Percentiles rank a stretch among this genome's conserved stretches.
Evolutionary conservation across 2,888 invertebrate genomes (phyloP).

Genomic region (Nebria brevicollis): DNA sequence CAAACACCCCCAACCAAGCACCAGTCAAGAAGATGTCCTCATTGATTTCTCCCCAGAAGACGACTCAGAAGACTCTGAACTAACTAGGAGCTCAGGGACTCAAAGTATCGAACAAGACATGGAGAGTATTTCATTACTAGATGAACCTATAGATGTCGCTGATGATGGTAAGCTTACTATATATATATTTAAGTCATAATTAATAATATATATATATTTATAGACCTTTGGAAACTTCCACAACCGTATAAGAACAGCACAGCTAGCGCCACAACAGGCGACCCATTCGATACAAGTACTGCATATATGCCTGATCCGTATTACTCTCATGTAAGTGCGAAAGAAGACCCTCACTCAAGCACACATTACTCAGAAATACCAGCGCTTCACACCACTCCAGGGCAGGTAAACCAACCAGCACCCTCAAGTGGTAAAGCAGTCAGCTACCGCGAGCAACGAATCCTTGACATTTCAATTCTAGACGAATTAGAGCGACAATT

Average conservation of each 20-base stretch:
- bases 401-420: no score
- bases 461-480: no score
- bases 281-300: slow-evolving; percentile 76
- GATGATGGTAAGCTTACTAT: slow-evolving; percentile 58
- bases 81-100: slow-evolving; percentile 38
- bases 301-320: slow-evolving; percentile 55
- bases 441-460: no score
- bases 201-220: not conserved
- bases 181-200: no score
- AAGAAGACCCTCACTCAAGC: slow-evolving; percentile 51
- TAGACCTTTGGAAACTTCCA: no score
- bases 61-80: not conserved
- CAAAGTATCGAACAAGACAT: slow-evolving; percentile 49
- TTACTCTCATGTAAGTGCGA: slow-evolving; percentile 60
- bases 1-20: not conserved
- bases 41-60: slow-evolving; percentile 79
- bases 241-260: slow-evolving; percentile 46
- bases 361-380: slow-evolving; percentile 58
- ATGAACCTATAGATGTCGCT: slow-evolving; percentile 83
- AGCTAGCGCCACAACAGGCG: no score
- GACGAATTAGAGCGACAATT: no score
- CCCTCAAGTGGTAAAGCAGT: no score
- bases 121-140: slow-evolving; percentile 69
- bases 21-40: slow-evolving; percentile 71
- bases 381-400: no score